Conservation (phyloP, 2,113 vertebrate species). For the Synodontis membranacea region DNA sequence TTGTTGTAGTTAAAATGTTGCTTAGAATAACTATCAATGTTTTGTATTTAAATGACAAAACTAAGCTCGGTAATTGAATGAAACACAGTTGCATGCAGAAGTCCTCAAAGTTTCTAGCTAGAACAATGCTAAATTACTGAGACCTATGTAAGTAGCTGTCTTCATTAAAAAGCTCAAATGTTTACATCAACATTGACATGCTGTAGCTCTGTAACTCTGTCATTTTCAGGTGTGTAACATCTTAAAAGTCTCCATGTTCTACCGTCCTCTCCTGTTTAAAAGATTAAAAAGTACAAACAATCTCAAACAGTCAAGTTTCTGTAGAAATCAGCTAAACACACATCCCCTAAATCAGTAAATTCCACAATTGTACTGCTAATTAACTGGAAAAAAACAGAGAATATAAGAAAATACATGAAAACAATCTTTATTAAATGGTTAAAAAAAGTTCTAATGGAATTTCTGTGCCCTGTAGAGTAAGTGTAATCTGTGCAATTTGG, state of each 20-base stretch:
- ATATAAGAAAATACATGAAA: too few relatives aligned
- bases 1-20: neutral
- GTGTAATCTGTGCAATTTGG: neutral
- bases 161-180: too few relatives aligned
- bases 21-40: neutral
- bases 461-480: too few relatives aligned
- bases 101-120: neutral
- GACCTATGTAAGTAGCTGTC: too few relatives aligned
- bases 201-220: too few relatives aligned
- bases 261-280: neutral
- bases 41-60: neutral
- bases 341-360: neutral
- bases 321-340: neutral
- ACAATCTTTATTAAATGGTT: too few relatives aligned
- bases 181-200: too few relatives aligned
- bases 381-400: neutral
- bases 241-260: neutral
- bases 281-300: neutral
- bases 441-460: too few relatives aligned
- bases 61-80: neutral
- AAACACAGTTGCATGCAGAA: neutral
- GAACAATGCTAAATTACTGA: neutral
- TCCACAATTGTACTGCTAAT: neutral
- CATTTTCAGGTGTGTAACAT: too few relatives aligned
- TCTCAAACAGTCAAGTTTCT: too few relatives aligned